Conservation (phyloP, 2,888 invertebrate species). For the Eupithecia dodoneata region DNA sequence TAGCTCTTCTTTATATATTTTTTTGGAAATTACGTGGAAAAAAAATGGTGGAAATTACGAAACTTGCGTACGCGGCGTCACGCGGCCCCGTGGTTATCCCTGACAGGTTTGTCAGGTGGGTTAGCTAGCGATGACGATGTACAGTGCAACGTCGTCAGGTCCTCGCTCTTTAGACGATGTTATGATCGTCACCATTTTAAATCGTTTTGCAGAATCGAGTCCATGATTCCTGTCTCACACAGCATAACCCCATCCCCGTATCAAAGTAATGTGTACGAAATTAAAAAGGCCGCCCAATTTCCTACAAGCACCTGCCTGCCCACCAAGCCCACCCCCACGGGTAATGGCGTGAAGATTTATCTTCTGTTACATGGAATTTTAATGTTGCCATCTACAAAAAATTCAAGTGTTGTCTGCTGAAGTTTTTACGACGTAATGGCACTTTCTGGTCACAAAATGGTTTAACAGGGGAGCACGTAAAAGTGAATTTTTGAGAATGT, state of each 20-base stretch:
- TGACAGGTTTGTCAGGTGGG: no score
- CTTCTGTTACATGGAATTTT: constrained; percentile 68
- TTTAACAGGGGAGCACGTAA: constrained; percentile 25
- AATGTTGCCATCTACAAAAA: constrained; percentile 55
- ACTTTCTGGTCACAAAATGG: constrained; percentile 28
- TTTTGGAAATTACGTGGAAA: no score
- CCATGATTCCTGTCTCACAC: background rate
- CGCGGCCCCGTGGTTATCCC: no score
- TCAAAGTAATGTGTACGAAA: constrained; percentile 69
- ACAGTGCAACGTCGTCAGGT: no score
- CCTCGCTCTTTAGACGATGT: background rate
- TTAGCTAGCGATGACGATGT: no score
- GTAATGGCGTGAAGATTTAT: constrained; percentile 74
- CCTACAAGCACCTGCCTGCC: constrained; percentile 64
- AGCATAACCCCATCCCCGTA: constrained; percentile 24
- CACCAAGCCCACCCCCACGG: constrained; percentile 54
- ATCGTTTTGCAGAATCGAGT: background rate
- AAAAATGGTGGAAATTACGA: no score
- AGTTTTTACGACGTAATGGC: constrained; percentile 29
- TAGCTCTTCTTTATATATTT: no score
- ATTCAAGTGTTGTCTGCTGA: constrained; percentile 22
- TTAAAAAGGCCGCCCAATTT: constrained; percentile 73
- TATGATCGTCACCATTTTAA: background rate
- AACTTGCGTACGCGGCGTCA: no score
- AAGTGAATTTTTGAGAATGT: constrained; percentile 12